phyloP scores from a whole-genome alignment of 1,140 invertebrate species.

The Orchesella cincta region DNA sequence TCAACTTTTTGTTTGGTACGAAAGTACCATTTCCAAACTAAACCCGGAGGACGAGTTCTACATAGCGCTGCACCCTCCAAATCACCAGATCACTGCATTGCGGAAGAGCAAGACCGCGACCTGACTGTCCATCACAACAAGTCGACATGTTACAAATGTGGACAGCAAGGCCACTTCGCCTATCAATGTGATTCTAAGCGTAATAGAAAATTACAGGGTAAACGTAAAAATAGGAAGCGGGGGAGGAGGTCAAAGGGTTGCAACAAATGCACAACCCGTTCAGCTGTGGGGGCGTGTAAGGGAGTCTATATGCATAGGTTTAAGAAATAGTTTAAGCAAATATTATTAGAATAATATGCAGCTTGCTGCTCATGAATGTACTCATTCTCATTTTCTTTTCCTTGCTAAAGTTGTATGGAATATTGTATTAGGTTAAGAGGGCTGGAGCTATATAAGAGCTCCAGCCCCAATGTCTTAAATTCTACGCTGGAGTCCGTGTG shows the following conservation, averaged over 20 bases:
- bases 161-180: constrained; percentile 1
- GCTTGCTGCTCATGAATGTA: no score
- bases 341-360: no score
- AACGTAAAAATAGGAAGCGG: background rate
- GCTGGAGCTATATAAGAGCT: no score
- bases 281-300: background rate
- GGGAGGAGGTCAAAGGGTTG: background rate
- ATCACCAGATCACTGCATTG: background rate
- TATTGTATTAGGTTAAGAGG: no score
- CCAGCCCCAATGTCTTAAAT: no score
- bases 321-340: no score
- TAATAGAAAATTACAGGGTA: background rate
- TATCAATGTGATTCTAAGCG: background rate
- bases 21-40: background rate
- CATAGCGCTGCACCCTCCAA: background rate
- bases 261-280: background rate
- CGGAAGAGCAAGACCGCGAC: background rate
- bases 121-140: background rate
- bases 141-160: background rate
- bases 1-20: background rate
- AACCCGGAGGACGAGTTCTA: background rate
- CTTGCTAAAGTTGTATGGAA: no score
- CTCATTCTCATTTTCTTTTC: no score
- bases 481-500: no score
- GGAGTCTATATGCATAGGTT: no score